A percentile compares a stretch with the other conserved stretches of the same genome.
Evolutionary conservation across 2,797 vertebrate genomes (phyloP).

Genomic region (Gobio occitaniae): DNA sequence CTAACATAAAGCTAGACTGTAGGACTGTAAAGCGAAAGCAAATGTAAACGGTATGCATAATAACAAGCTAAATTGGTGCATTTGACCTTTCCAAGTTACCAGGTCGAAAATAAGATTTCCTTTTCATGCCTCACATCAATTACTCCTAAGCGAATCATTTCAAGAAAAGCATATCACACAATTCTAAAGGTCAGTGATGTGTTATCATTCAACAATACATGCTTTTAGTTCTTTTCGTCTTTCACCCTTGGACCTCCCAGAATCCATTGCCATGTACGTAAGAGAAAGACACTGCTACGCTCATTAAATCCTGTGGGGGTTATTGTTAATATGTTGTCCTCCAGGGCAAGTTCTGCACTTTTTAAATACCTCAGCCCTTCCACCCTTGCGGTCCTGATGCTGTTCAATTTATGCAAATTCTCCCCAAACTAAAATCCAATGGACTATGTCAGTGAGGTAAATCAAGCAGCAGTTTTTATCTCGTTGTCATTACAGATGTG

Average conservation of each 20-base stretch:
- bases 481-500: conserved; percentile 68
- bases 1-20: background rate
- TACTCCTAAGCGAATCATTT: background rate
- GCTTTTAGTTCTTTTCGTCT: background rate
- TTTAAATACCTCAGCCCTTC: conserved; percentile 67
- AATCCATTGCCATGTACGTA: conserved; percentile 58
- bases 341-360: conserved; percentile 68
- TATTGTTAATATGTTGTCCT: conserved; percentile 71
- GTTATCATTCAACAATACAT: background rate
- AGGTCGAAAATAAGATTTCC: conserved; percentile 3
- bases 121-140: conserved; percentile 1
- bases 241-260: conserved; percentile 34
- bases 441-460: conserved; percentile 73
- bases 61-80: background rate
- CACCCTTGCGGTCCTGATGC: conserved; percentile 57
- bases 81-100: conserved; percentile 11
- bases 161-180: background rate
- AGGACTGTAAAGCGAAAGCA: background rate
- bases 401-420: conserved; percentile 56
- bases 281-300: conserved; percentile 55
- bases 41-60: conserved; percentile 6
- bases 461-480: conserved; percentile 73
- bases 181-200: conserved; percentile 4
- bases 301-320: conserved; percentile 70
- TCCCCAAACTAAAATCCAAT: conserved; percentile 73